phyloP scores from a whole-genome alignment of 2,113 vertebrate species.

The Monopterus albus region DNA sequence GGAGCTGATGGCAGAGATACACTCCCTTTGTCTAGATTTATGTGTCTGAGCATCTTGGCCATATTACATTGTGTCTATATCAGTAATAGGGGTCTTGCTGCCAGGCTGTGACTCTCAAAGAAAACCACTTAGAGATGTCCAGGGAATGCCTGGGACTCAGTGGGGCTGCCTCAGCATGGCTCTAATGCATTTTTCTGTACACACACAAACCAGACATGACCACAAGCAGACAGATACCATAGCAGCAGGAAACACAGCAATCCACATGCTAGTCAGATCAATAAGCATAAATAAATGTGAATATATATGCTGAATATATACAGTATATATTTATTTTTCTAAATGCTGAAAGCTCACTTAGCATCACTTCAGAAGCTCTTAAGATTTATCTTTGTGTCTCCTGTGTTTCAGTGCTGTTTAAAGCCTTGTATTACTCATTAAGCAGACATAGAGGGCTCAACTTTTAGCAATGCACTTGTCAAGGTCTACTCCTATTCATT shows the following conservation, averaged over 20 bases:
- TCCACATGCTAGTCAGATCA: no score
- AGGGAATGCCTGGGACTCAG: slow-evolving; percentile 26
- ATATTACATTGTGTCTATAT: slow-evolving; percentile 43
- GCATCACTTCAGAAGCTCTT: no score
- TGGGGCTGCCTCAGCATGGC: slow-evolving; percentile 28
- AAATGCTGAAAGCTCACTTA: no score
- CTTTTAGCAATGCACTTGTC: no score
- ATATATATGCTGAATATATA: neutral
- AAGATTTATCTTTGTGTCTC: no score
- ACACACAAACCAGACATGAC: neutral
- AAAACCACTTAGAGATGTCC: slow-evolving; percentile 61
- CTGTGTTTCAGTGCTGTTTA: no score
- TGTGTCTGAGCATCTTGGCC: slow-evolving; percentile 6
- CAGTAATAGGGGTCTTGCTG: slow-evolving; percentile 41
- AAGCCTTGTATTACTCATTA: no score
- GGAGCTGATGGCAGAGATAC: slow-evolving; percentile 23
- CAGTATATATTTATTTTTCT: no score
- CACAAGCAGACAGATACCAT: neutral
- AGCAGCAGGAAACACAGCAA: neutral
- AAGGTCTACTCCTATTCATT: no score
- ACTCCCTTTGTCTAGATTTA: slow-evolving; percentile 10
- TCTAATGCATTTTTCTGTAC: slow-evolving; percentile 26
- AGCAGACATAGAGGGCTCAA: no score
- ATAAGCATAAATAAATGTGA: neutral
- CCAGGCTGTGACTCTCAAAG: slow-evolving; percentile 36